These are phyloP conservation scores for Glareola pratincola DNA, from an alignment of 2,113 vertebrate genomes.

Conservation along the genomic window DNA sequence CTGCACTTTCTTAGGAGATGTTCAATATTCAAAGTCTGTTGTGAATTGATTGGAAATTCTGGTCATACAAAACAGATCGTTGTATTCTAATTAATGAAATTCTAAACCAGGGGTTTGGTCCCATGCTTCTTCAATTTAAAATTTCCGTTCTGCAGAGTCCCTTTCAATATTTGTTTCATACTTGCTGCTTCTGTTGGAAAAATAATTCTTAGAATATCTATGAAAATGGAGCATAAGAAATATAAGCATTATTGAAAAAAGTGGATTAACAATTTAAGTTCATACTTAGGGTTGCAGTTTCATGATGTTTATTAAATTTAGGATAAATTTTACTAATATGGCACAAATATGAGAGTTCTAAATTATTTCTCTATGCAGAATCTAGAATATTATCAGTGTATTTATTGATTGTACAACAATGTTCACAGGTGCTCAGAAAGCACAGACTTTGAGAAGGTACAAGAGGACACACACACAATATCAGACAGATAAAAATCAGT, in stretches of 20 bases:
- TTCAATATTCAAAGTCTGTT: neutral
- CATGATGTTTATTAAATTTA: neutral
- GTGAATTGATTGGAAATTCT: neutral
- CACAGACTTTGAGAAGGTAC: neutral
- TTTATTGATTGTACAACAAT: neutral
- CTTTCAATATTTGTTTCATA: neutral
- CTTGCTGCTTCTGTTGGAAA: neutral
- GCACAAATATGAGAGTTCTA: neutral
- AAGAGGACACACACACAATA: neutral
- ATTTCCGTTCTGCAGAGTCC: neutral
- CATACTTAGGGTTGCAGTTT: neutral
- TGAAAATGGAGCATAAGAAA: neutral
- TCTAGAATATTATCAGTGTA: neutral
- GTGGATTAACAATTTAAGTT: neutral
- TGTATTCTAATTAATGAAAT: neutral
- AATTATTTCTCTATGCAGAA: neutral
- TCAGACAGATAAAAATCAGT: neutral
- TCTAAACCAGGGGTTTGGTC: neutral
- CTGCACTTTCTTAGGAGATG: neutral
- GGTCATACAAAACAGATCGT: neutral
- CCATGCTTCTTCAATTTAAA: neutral
- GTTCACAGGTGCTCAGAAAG: neutral
- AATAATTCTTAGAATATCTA: neutral
- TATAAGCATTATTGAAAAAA: neutral
- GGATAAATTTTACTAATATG: neutral